Evolutionary conservation across 2,113 vertebrate genomes (phyloP).

Genomic region (Cryptomyrus ogoouensis): DNA sequence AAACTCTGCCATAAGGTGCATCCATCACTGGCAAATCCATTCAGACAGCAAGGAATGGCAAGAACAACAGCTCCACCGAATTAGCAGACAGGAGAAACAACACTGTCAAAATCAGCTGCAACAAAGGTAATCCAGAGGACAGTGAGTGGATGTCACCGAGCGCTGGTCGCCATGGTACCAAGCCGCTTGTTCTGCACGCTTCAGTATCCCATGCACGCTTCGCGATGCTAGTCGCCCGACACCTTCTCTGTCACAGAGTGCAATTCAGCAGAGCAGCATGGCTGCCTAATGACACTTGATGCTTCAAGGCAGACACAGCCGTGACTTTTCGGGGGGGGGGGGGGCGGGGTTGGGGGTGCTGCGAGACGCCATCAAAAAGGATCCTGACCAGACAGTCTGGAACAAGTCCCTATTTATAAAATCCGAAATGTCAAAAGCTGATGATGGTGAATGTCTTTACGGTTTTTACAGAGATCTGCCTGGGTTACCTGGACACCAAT

Average conservation of each 20-base stretch:
- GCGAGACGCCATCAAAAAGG: neutral
- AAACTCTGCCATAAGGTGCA: neutral
- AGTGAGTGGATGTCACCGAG: neutral
- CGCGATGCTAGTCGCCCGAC: neutral
- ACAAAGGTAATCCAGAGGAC: neutral
- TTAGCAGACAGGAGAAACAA: neutral
- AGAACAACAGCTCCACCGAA: neutral
- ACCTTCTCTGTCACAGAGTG: neutral
- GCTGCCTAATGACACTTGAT: neutral
- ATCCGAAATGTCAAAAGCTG: neutral
- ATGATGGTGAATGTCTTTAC: neutral
- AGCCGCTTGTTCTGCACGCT: neutral
- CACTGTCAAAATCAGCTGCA: neutral
- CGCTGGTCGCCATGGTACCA: neutral
- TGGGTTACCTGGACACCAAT: neutral
- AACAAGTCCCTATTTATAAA: neutral
- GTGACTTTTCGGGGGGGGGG: neutral
- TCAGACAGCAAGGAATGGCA: neutral
- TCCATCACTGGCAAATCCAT: neutral
- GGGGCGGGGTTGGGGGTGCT: too few relatives aligned
- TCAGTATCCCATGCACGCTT: neutral
- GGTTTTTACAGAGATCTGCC: neutral
- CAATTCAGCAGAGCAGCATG: neutral
- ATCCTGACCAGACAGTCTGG: neutral
- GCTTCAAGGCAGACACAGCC: neutral